phyloP scores from a whole-genome alignment of 2,113 vertebrate species.

The Ginglymostoma cirratum region DNA sequence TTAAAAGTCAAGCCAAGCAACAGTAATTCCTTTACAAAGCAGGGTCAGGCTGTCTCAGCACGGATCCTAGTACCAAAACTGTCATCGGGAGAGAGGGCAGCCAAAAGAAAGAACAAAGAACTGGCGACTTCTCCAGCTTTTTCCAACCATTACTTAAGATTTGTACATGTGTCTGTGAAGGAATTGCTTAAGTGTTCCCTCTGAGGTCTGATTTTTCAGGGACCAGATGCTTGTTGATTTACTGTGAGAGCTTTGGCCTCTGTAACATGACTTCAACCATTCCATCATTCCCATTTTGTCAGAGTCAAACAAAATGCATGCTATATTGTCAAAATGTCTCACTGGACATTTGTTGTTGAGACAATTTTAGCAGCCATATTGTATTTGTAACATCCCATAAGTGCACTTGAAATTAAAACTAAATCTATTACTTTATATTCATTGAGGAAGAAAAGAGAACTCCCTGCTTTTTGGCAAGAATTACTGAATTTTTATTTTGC shows the following conservation, averaged over 20 bases:
- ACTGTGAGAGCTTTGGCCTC: background rate
- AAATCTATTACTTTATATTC: background rate
- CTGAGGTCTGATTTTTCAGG: background rate
- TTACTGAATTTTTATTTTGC: background rate
- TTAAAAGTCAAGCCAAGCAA: constrained; percentile 13
- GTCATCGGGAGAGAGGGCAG: background rate
- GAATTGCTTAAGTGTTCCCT: background rate
- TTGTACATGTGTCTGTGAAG: background rate
- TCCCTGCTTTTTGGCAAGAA: background rate
- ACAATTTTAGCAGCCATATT: background rate
- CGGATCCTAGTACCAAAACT: background rate
- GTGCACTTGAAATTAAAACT: background rate
- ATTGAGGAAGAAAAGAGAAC: background rate
- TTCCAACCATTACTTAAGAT: constrained; percentile 15
- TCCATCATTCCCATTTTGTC: background rate
- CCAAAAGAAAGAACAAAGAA: constrained; percentile 21
- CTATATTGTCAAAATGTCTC: background rate
- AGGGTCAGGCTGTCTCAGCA: constrained; percentile 10
- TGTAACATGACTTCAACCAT: background rate
- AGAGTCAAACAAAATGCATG: background rate
- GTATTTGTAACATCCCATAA: background rate
- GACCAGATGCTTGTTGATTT: constrained; percentile 25
- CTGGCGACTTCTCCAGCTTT: background rate
- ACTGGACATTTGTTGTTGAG: background rate
- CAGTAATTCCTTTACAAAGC: background rate